Evolutionary conservation across 2,888 invertebrate genomes (phyloP), one percentile per base, ranked within the genome.

Genomic region (Scaptodrosophila latifasciaeformis): DNA sequence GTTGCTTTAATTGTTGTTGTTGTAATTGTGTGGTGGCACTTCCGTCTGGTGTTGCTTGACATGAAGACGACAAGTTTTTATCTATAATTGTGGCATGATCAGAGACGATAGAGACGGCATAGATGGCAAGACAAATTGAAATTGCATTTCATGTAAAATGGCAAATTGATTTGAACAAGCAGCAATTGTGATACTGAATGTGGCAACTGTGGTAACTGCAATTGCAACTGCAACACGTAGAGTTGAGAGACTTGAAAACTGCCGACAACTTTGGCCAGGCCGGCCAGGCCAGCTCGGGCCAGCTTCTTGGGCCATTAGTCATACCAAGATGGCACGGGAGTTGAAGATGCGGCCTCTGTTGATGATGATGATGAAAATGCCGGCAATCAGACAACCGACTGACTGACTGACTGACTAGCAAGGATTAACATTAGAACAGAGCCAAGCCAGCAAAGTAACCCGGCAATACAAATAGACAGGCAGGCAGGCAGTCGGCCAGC

Each of bases 131-230:
- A 60, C 60, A 66, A 72, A 72, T 72, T 63, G 67, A 70, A 72
- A 76, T 79, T 77, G 54, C 66, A 79, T 72, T 72, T 74, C 74
- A 76, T 71, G 72, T 75, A 54, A 46, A 59, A 19, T 54, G 54
- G 74, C 70, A 76, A 79, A 79, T 72, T 72, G 80, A 79, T 75
- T 71, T 68, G 59, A 58, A 34, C 13, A 5, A 13, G 37, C 1
- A 17, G 37, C 37, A 37, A 17, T 15, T 34, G 34, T 13, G 13
- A 34, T 12, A 34, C 13, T 13, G 34, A 31, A 12, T 5, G 12
- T 5, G n/a, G 34, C 34, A 34, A 15, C 27, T 6, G 34, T 15
- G 12, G 63, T 56, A 51, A 42, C 48, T 27, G 58, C 48, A 19
- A n/a, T n/a, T n/a, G n/a, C n/a, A n/a, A n/a, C n/a, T n/a, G n/a